Percentiles rank a stretch among this genome's conserved stretches.
These are phyloP conservation scores for Crocuta crocuta DNA, from an alignment of 2,113 vertebrate genomes.

Conservation along the genomic window DNA sequence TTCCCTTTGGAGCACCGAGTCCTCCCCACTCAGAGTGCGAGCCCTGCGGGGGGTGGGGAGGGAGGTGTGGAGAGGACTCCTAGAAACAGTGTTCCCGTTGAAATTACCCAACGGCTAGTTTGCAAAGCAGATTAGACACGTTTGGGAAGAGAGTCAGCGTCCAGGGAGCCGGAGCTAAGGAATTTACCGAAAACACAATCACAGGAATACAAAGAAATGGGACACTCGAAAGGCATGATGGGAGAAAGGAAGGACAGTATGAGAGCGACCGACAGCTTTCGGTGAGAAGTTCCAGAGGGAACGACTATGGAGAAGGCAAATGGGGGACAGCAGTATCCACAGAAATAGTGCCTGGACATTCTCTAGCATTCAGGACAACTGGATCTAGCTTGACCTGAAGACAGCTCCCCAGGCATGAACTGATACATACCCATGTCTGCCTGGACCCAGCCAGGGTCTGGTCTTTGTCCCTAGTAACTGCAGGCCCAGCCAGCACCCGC, in stretches of 20 bases:
- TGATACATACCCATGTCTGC: no score
- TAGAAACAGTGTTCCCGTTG: background rate
- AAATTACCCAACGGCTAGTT: background rate
- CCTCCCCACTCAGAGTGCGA: no score
- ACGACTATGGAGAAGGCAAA: rapidly evolving
- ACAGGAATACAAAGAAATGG: background rate
- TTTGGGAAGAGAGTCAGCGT: background rate
- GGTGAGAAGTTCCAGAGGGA: background rate
- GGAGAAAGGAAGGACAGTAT: rapidly evolving
- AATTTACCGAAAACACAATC: background rate
- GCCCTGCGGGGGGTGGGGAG: rapidly evolving
- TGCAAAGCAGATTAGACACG: background rate
- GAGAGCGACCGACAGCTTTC: rapidly evolving
- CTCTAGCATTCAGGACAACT: background rate
- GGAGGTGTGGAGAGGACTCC: background rate
- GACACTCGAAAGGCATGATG: background rate
- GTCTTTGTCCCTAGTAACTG: rapidly evolving
- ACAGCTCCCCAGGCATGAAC: rapidly evolving
- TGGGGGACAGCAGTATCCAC: background rate
- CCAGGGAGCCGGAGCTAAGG: background rate
- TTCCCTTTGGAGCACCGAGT: background rate
- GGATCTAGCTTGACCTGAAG: background rate
- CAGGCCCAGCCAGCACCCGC: background rate
- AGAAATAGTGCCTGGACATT: background rate
- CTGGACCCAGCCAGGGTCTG: background rate